Evolutionary conservation across 2,113 vertebrate species (phyloP).

Genomic region (Cottus gobio): DNA sequence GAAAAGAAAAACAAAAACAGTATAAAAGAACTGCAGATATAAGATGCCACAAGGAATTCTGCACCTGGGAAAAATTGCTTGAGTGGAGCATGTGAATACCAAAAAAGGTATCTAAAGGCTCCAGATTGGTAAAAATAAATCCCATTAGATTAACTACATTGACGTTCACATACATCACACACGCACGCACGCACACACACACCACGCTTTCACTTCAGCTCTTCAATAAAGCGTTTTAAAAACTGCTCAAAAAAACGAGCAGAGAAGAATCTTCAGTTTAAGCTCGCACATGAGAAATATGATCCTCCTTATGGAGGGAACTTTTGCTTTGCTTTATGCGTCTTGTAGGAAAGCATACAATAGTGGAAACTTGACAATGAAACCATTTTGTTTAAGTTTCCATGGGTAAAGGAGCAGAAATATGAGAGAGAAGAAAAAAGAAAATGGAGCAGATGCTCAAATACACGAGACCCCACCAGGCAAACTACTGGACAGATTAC

Average conservation of each 20-base stretch:
- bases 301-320: constrained; percentile 82
- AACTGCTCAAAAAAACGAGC: constrained; percentile 81
- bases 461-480: constrained; percentile 63
- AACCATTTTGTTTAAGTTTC: constrained; percentile 57
- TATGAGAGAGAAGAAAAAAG: constrained; percentile 24
- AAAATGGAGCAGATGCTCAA: constrained; percentile 53
- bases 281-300: constrained; percentile 77
- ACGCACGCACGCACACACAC: constrained; percentile 44
- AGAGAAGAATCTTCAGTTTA: constrained; percentile 78
- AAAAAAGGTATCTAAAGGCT: constrained; percentile 72
- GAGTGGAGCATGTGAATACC: constrained; percentile 74
- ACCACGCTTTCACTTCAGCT: constrained; percentile 77
- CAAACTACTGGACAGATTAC: constrained; percentile 63
- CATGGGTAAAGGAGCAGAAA: constrained; percentile 65
- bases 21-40: constrained; percentile 79
- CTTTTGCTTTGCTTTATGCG: constrained; percentile 72
- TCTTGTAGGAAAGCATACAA: constrained; percentile 79
- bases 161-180: constrained; percentile 70
- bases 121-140: constrained; percentile 70
- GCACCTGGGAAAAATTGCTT: constrained; percentile 78
- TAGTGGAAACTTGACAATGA: constrained; percentile 65
- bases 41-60: constrained; percentile 84
- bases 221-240: constrained; percentile 81
- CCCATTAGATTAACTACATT: constrained; percentile 64
- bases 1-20: constrained; percentile 47